These are phyloP conservation scores for Himalopsyche kuldschensis DNA, from an alignment of 2,888 invertebrate species.

Conservation along the genomic window DNA sequence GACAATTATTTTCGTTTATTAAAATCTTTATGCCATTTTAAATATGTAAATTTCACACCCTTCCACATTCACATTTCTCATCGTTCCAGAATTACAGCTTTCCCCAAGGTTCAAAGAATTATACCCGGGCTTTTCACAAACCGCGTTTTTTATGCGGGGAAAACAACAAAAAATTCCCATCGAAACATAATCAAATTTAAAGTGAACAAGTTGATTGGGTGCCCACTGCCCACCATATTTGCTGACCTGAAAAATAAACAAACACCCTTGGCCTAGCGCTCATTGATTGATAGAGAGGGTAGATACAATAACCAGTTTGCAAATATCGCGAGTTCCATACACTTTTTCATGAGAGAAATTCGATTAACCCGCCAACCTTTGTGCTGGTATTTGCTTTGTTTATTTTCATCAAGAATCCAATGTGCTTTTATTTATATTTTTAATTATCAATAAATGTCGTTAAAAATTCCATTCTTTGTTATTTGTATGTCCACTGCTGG, in stretches of 20 bases:
- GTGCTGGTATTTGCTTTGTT: background rate
- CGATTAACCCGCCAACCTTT: background rate
- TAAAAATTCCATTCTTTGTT: no score
- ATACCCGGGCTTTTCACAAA: no score
- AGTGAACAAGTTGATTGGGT: background rate
- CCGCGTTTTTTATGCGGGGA: background rate
- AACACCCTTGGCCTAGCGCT: background rate
- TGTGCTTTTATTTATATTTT: background rate
- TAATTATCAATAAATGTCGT: background rate
- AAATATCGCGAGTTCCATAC: background rate
- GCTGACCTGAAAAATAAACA: background rate
- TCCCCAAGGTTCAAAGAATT: no score
- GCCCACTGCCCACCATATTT: background rate
- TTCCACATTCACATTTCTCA: no score
- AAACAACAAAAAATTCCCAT: background rate
- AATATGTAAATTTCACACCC: no score
- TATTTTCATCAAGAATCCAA: background rate
- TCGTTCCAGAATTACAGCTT: no score
- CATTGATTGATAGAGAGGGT: background rate
- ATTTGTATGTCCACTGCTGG: no score
- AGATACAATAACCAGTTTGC: background rate
- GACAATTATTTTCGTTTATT: no score
- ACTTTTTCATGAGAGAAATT: background rate
- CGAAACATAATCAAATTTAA: background rate
- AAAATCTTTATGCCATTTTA: no score